These are phyloP conservation scores for Ophraella communa DNA, from an alignment of 2,888 invertebrate genomes.

Conservation along the genomic window DNA sequence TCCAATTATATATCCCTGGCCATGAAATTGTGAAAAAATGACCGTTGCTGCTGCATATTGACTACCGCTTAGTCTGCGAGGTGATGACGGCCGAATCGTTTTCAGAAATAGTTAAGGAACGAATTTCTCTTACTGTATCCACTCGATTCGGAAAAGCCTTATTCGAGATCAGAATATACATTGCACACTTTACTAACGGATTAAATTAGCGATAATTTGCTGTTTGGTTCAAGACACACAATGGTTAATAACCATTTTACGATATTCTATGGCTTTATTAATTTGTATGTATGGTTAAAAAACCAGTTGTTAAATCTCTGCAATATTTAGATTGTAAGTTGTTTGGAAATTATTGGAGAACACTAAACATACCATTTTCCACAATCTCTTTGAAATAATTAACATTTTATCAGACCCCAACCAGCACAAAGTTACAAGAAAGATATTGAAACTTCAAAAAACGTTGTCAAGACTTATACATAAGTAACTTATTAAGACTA, in stretches of 20 bases:
- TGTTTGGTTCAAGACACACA: slow-evolving; percentile 2
- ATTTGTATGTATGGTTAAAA: too few relatives aligned
- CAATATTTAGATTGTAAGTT: too few relatives aligned
- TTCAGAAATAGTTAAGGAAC: slow-evolving; percentile 28
- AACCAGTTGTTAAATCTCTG: too few relatives aligned
- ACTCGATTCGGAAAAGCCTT: slow-evolving; percentile 23
- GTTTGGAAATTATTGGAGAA: too few relatives aligned
- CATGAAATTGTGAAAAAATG: slow-evolving; percentile 30
- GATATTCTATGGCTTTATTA: not conserved
- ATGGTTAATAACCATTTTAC: not conserved
- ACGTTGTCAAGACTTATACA: too few relatives aligned
- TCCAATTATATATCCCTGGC: slow-evolving; percentile 29
- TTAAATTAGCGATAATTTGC: slow-evolving; percentile 7
- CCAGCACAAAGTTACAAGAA: too few relatives aligned
- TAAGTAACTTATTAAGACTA: too few relatives aligned
- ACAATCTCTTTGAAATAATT: too few relatives aligned
- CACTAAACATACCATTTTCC: too few relatives aligned
- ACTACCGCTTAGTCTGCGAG: not conserved
- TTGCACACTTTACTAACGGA: slow-evolving; percentile 28
- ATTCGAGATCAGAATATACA: slow-evolving; percentile 32
- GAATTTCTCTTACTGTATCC: slow-evolving; percentile 27
- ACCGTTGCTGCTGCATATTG: slow-evolving; percentile 28
- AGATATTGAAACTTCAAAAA: too few relatives aligned
- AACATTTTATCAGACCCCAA: too few relatives aligned
- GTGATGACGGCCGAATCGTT: not conserved